Base-by-base conservation (phyloP, 2,888 invertebrate genomes). In the Campaea margaritaria region DNA sequence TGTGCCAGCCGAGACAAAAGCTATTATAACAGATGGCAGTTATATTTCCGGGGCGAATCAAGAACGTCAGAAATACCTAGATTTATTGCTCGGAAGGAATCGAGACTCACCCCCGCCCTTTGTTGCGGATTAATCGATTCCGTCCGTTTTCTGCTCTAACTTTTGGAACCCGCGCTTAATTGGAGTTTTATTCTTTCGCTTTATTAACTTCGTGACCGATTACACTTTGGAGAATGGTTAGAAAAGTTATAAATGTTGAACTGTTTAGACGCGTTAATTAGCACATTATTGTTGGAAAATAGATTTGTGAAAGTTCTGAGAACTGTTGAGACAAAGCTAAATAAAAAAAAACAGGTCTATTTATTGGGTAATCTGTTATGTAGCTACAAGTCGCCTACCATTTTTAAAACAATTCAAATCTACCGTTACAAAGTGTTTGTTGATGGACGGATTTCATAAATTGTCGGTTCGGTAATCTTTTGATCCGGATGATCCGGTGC, bases 401-500 rank as follows among this genome's bases (percentile, higher is more conserved):
- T n/a, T 12, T 36, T 36, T 38, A 16, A 48, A 39, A 12, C 28
- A 41, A 49, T 28, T 41, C 11, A 49, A 39, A 13, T 16, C 48
- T 21, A 43, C 21, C 21, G 21, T 21, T 3, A 21, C 48, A 38
- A 39, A 45, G 50, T 39, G 28, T 41, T 39, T 50, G 38, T 42
- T 41, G 41, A 39, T 13, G 36, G 45, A 44, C 41, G 44, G 48
- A 38, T 52, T 54, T 54, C 14, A 15, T 52, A 47, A 21, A 57
- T 49, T 56, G 56, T 56, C n/a, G 45, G 8, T 45, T 10, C 39
- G 10, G 42, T 53, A 54, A 59, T 54, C 45, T 42, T 41, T 59
- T 71, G 58, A 75, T 69, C 64, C 67, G 65, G 70, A 70, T 75
- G 49, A 76, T 66, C 69, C 67, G 48, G 52, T 47, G 58, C 46